A percentile compares a stretch with the other conserved stretches of the same genome.
phyloP scores from a whole-genome alignment of 92 coral and sea anemone species.

The Scolanthus callimorphus region DNA sequence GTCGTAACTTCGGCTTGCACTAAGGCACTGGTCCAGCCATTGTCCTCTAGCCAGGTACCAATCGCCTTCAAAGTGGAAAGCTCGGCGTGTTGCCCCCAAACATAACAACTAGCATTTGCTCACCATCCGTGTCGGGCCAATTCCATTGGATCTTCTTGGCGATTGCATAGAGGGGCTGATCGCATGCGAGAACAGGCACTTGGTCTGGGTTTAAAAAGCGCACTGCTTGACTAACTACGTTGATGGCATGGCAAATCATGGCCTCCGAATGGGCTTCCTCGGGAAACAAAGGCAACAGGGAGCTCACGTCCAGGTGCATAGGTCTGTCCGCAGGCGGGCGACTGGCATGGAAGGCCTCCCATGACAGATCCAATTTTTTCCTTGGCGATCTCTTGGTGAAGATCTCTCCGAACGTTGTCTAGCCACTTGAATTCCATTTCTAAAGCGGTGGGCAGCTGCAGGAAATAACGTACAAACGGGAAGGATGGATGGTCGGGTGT shows the following conservation, averaged over 20 bases:
- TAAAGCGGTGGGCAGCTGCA: constrained; percentile 17
- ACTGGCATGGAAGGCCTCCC: constrained; percentile 56
- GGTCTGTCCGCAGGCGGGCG: constrained; percentile 11
- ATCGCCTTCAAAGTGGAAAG: constrained; percentile 24
- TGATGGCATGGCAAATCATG: constrained; percentile 60
- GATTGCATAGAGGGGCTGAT: constrained; percentile 47
- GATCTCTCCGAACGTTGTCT: constrained; percentile 39
- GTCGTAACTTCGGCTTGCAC: constrained; percentile 42
- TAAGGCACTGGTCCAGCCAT: constrained; percentile 51
- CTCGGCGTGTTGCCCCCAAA: constrained; percentile 53
- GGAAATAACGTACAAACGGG: constrained; percentile 30
- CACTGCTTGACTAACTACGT: too few species aligned
- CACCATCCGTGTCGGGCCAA: constrained; percentile 32
- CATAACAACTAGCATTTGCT: constrained; percentile 38
- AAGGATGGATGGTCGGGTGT: constrained; percentile 32
- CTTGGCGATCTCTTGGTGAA: constrained; percentile 40
- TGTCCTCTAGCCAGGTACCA: constrained; percentile 42
- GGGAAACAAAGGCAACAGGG: constrained; percentile 39
- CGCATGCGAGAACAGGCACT: constrained; percentile 46
- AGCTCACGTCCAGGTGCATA: constrained; percentile 17
- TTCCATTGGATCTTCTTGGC: constrained; percentile 50
- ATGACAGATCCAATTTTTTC: constrained; percentile 45
- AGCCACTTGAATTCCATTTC: constrained; percentile 47
- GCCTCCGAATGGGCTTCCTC: constrained; percentile 48
- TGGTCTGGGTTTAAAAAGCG: too few species aligned